Evolutionary conservation across 2,888 invertebrate species (phyloP), one percentile per base, ranked within the genome.

Genomic region (Lochmaea capreae): DNA sequence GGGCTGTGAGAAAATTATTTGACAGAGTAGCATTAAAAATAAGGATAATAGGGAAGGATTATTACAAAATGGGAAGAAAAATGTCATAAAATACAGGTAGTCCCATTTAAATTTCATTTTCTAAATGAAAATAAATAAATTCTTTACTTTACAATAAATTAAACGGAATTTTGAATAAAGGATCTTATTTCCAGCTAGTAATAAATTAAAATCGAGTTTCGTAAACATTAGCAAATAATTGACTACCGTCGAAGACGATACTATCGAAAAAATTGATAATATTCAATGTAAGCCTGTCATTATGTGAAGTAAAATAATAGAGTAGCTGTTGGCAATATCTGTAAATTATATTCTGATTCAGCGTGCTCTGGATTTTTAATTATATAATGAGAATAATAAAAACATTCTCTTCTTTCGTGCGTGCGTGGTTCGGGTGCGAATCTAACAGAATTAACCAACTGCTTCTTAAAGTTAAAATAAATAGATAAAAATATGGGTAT

Each of bases 321-420:
- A 54, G 54, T 33, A 39, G 9, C n/a, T 67, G 57, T 67, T 67
- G 57, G 67, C 58, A 58, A 67, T 58, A 42, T 58, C 11, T 58
- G 14, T 43, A 67, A 67, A 58, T 67, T 57, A 67, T 58, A 67
- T 67, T 58, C 39, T 59, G 58, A 67, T 58, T 58, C 58, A 39
- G 9, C 57, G 22, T 58, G 67, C 18, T 67, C 57, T 43, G 57
- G 16, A 67, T 67, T 58, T 43, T 18, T 58, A 67, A 67, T 67
- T 67, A 67, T 67, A 67, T 67, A 67, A 67, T 67, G 58, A 67
- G 58, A 67, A 67, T 67, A 58, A 54, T 54, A 67, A 16, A 61
- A 33, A 59, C 67, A 58, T 67, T 67, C 67, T 42, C 67, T 57
- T 58, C 67, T 67, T 43, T 67, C 26, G 58, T 67, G 46, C 58